Conservation (phyloP, 1,140 invertebrate genomes). For the Aplysia californica region DNA sequence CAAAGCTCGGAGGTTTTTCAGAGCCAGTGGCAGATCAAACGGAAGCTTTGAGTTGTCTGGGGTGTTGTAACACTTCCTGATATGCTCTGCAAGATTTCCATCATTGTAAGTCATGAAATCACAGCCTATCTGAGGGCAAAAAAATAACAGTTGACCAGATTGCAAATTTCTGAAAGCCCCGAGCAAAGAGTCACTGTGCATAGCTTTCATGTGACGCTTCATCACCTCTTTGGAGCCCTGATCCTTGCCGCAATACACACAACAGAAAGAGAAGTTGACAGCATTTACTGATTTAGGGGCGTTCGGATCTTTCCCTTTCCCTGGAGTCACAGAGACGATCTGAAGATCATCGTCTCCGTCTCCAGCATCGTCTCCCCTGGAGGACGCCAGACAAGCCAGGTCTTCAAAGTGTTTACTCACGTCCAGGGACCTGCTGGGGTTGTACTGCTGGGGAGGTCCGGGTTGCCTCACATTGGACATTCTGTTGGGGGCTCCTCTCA, state of each 20-base stretch:
- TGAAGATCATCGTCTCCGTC: constrained; percentile 15
- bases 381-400: constrained; percentile 15
- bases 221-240: constrained; percentile 18
- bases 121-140: constrained; percentile 21
- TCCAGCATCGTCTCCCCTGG: not conserved
- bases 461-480: too few relatives aligned
- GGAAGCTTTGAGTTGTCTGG: not conserved
- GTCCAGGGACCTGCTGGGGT: constrained; percentile 15
- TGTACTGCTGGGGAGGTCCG: too few relatives aligned
- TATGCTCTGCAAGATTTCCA: constrained; percentile 12
- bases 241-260: constrained; percentile 27
- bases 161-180: constrained; percentile 25
- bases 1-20: constrained; percentile 23
- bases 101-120: constrained; percentile 29
- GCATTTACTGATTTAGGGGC: constrained; percentile 23
- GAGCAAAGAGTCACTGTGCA: constrained; percentile 14
- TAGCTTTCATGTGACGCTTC: constrained; percentile 26
- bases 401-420: constrained; percentile 25
- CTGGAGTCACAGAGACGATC: constrained; percentile 23
- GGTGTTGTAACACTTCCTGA: constrained; percentile 7
- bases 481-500: too few relatives aligned
- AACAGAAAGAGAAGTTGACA: constrained; percentile 22
- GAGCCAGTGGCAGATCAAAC: constrained; percentile 11
- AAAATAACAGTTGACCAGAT: constrained; percentile 11
- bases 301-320: not conserved